Conservation (phyloP, 2,113 vertebrate species). For the Chaetodon trifascialis region DNA sequence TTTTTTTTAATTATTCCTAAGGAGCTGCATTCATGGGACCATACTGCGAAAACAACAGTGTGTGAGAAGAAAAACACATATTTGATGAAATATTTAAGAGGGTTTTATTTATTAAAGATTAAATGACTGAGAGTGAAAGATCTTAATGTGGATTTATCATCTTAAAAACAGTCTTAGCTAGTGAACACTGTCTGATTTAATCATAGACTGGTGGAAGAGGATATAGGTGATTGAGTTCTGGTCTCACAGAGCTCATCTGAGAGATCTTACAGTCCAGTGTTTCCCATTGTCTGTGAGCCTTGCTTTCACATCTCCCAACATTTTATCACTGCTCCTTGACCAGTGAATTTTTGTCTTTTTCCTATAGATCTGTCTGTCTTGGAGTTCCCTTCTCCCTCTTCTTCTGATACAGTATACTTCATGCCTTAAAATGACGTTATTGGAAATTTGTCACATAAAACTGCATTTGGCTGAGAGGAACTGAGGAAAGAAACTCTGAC, state of each 20-base stretch:
- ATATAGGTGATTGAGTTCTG: not conserved
- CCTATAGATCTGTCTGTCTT: not conserved
- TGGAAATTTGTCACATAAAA: not conserved
- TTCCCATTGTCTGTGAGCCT: not conserved
- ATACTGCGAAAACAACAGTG: not conserved
- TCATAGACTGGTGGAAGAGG: not conserved
- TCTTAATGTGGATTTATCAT: not conserved
- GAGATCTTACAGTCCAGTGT: not conserved
- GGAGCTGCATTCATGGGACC: not conserved
- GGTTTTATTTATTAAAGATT: not conserved
- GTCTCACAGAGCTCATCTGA: not conserved
- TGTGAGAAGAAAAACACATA: not conserved
- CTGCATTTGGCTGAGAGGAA: not conserved
- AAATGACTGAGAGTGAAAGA: not conserved
- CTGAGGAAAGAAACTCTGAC: not conserved
- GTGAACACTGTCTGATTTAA: not conserved
- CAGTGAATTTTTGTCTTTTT: not conserved
- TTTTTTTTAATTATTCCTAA: not conserved
- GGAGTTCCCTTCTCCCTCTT: not conserved
- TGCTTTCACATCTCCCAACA: not conserved
- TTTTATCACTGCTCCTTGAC: not conserved
- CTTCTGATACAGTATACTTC: too few species aligned
- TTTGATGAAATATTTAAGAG: slow-evolving; percentile 8
- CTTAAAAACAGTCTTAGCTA: not conserved
- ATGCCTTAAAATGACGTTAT: not conserved